These are phyloP conservation scores for Paramormyrops kingsleyae DNA, from an alignment of 2,113 vertebrate species.

Conservation along the genomic window DNA sequence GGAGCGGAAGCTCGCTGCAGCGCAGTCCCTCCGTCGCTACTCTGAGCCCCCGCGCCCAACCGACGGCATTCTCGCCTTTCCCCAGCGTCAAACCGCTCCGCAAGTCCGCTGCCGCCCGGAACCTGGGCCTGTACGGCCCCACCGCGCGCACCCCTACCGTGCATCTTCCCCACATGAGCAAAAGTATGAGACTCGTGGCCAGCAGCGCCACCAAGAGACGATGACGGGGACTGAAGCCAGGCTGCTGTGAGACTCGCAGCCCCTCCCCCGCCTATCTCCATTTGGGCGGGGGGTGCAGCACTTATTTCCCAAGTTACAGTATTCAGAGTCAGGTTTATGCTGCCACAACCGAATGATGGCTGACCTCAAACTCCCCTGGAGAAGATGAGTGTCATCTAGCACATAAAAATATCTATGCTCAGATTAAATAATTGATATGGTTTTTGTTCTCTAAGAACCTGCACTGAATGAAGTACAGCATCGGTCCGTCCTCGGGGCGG, in stretches of 20 bases:
- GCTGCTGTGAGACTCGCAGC: background rate
- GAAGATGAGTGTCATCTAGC: background rate
- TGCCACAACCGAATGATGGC: background rate
- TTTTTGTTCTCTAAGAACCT: background rate
- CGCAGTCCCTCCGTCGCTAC: conserved; percentile 36
- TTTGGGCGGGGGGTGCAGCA: background rate
- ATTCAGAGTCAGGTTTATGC: background rate
- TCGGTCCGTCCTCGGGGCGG: background rate
- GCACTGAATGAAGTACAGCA: background rate
- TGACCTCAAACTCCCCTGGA: background rate
- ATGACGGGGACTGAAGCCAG: conserved; percentile 10
- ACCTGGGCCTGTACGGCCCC: conserved; percentile 89
- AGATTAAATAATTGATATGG: background rate
- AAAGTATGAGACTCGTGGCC: conserved; percentile 61
- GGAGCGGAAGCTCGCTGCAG: conserved; percentile 40
- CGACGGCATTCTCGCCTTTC: conserved; percentile 80
- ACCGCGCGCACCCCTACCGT: conserved; percentile 82
- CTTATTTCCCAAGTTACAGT: background rate
- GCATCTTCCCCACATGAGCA: conserved; percentile 89
- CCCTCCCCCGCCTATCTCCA: background rate
- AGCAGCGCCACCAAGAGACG: conserved; percentile 67
- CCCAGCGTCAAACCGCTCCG: conserved; percentile 85
- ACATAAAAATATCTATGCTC: background rate
- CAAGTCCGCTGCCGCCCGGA: conserved; percentile 82
- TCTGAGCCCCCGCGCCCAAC: conserved; percentile 31